Base-by-base conservation (phyloP, 2,888 invertebrate species). In the Sminthurinus aureus region DNA sequence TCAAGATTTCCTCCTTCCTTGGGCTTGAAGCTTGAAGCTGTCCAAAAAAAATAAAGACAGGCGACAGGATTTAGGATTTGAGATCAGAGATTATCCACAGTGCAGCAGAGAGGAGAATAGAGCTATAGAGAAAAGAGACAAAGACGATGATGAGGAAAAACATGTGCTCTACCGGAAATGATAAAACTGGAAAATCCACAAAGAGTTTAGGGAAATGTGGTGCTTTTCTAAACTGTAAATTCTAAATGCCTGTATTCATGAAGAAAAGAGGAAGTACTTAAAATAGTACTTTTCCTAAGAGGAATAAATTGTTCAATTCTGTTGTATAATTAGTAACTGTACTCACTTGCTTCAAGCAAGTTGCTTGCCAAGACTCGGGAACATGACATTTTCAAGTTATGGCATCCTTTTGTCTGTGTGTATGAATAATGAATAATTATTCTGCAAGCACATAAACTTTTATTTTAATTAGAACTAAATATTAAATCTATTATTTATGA, bases 401-500 rank as follows among this genome's bases (percentile, higher is more conserved):
- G 38, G 6, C 1, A 38, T 38, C 6, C 38, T 38, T 38, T 38
- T 38, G 6, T 6, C 38, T 4, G 6, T 38, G 6, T 38, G 38
- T 38, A 38, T 38, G 38, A 38, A 38, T 38, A 4, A 38, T 38
- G 38, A 38, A 38, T 38, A 38, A 38, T 38, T 38, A 38, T 6
- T 38, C 38, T 38, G n/a, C 1, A 64, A 64, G n/a, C 64, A 64
- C 64, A 64, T 71, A 4, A 18, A n/a, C n/a, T 20, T 12, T 20
- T 71, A 3, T 71, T 71, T 71, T 71, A 71, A 71, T 20, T 20
- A 24, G 22, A 71, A n/a, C n/a, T n/a, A n/a, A n/a, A n/a, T n/a
- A n/a, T n/a, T n/a, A n/a, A n/a, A n/a, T n/a, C n/a, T n/a, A n/a
- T n/a, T n/a, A n/a, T n/a, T n/a, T n/a, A n/a, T n/a, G n/a, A n/a